A percentile compares a stretch with the other conserved stretches of the same genome.
These are phyloP conservation scores for Trimorus sp. DNA, from an alignment of 2,888 invertebrate genomes.

Conservation along the genomic window DNA sequence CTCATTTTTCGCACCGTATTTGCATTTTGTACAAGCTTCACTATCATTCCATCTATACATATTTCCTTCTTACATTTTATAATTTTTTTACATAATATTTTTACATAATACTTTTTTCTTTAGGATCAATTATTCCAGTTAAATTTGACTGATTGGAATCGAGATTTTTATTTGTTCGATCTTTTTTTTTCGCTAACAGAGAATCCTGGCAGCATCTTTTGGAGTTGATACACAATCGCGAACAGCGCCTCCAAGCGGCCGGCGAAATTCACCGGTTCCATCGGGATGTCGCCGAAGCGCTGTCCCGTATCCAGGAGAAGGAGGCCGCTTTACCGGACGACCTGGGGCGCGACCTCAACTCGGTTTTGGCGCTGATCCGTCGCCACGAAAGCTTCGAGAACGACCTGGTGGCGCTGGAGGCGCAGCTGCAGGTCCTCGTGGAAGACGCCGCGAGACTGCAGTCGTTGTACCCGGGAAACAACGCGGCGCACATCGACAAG, in stretches of 20 bases:
- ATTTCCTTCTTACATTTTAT: too few species aligned
- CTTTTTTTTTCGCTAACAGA: conserved; percentile 78
- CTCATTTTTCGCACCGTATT: too few species aligned
- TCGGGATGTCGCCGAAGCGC: conserved; percentile 95
- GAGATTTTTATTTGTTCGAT: too few species aligned
- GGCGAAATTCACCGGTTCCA: conserved; percentile 99
- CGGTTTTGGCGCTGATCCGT: conserved; percentile 90
- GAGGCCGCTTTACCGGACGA: conserved; percentile 92
- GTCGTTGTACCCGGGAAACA: conserved; percentile 93
- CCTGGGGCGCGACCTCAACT: conserved; percentile 91
- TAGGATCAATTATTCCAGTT: too few species aligned
- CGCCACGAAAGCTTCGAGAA: conserved; percentile 97
- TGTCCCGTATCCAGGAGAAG: conserved; percentile 95
- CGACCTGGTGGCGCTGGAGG: conserved; percentile 95
- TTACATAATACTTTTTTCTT: too few species aligned
- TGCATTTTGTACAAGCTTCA: too few species aligned
- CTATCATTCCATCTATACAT: too few species aligned
- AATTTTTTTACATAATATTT: too few species aligned
- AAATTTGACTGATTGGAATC: too few species aligned
- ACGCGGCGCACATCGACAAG: conserved; percentile 93
- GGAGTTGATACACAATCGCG: conserved; percentile 92
- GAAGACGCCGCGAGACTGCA: conserved; percentile 96
- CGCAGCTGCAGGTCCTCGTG: conserved; percentile 93
- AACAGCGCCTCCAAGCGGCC: conserved; percentile 94
- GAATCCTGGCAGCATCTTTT: conserved; percentile 94